Evolutionary conservation across 1,140 invertebrate species (phyloP).

Genomic region (Adoxophyes honmai): DNA sequence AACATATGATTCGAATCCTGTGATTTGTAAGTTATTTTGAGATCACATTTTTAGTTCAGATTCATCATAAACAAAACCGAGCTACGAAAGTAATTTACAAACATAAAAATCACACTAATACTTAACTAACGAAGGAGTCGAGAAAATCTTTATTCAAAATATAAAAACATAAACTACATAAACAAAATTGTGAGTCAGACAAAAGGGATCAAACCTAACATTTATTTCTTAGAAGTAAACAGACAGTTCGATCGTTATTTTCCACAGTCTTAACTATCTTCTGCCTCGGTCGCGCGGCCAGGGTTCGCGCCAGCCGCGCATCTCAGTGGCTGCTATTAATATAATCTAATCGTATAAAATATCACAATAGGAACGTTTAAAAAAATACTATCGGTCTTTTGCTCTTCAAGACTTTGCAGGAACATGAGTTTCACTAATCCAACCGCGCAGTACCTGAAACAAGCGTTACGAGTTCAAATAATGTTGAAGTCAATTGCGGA

Average conservation of each 20-base stretch:
- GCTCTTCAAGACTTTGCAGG: conserved; percentile 37
- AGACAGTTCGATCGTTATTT: not conserved
- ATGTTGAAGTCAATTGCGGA: no score
- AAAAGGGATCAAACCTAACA: not conserved
- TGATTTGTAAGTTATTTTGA: no score
- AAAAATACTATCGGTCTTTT: conserved; percentile 69
- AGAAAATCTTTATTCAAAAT: not conserved
- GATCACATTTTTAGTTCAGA: no score
- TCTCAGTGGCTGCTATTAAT: not conserved
- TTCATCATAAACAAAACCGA: no score
- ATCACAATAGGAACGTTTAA: conserved; percentile 26
- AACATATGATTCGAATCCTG: not conserved
- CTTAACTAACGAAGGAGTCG: not conserved
- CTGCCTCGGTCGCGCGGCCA: not conserved
- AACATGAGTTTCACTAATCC: conserved; percentile 30
- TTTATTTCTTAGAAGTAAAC: conserved; percentile 14
- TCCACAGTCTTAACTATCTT: not conserved
- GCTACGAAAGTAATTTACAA: not conserved
- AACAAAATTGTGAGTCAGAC: conserved; percentile 1
- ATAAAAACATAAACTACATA: not conserved
- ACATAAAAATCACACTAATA: not conserved
- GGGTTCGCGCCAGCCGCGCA: no score
- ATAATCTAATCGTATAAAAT: not conserved
- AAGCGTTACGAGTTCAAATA: not conserved
- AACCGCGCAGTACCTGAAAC: conserved; percentile 41